Evolutionary conservation across 2,113 vertebrate genomes (phyloP).

Genomic region (Phalacrocorax pelagicus): DNA sequence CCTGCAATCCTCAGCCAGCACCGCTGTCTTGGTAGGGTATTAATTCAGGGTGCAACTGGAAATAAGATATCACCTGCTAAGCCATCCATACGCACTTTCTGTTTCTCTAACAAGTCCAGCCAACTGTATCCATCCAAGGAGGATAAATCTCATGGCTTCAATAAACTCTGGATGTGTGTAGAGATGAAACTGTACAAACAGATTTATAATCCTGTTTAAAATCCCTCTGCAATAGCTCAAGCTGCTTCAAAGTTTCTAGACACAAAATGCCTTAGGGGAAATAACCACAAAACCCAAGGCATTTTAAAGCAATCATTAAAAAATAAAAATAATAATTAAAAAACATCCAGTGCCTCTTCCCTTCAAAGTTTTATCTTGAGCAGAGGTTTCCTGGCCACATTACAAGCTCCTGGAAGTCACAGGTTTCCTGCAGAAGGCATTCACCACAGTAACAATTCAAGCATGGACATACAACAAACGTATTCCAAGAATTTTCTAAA

Average conservation of each 20-base stretch:
- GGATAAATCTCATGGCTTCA: neutral
- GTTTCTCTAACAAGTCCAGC: neutral
- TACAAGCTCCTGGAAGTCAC: neutral
- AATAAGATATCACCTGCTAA: neutral
- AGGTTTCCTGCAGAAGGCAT: neutral
- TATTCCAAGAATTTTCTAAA: neutral
- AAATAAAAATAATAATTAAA: neutral
- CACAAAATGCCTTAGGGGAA: neutral
- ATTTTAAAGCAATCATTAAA: neutral
- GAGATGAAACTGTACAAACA: neutral
- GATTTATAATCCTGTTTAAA: neutral
- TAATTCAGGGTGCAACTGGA: neutral
- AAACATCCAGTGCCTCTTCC: neutral
- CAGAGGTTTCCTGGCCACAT: neutral
- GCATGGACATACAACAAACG: neutral
- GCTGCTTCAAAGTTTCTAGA: neutral
- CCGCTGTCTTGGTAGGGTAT: neutral
- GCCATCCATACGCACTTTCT: neutral
- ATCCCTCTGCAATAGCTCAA: neutral
- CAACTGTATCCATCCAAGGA: neutral
- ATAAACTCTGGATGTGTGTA: neutral
- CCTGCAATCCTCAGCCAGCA: neutral
- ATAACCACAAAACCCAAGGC: neutral
- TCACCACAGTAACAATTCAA: neutral
- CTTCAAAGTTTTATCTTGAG: neutral